Percentiles rank a stretch among this genome's conserved stretches.
Conservation (phyloP, 2,113 vertebrate genomes). For the Centropristis striata region DNA sequence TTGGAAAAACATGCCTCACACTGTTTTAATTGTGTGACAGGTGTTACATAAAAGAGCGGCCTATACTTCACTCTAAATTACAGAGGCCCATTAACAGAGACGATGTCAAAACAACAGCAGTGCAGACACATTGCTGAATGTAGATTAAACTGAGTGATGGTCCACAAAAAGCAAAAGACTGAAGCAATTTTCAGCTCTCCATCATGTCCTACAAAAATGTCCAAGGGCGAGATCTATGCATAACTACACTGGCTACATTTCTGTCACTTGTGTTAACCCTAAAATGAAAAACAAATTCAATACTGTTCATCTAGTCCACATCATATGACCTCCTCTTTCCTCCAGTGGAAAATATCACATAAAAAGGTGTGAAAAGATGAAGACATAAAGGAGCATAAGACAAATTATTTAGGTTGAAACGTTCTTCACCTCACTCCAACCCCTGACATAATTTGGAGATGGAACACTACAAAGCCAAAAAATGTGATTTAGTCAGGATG, state of each 20-base stretch:
- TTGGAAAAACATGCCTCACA: neutral
- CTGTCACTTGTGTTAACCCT: neutral
- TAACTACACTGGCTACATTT: neutral
- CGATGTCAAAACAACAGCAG: neutral
- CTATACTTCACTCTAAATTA: neutral
- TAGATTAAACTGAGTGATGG: slow-evolving; percentile 2
- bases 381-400: neutral
- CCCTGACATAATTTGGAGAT: slow-evolving; percentile 12
- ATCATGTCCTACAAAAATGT: neutral
- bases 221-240: neutral
- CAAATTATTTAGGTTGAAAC: slow-evolving; percentile 17
- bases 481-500: slow-evolving; percentile 34
- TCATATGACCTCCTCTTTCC: neutral
- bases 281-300: neutral
- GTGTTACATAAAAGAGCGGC: slow-evolving; percentile 32
- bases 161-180: neutral
- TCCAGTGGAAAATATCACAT: neutral
- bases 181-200: neutral
- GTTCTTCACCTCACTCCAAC: slow-evolving; percentile 17
- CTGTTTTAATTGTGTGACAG: slow-evolving; percentile 32
- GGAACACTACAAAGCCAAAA: slow-evolving; percentile 29
- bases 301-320: neutral
- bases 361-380: slow-evolving; percentile 9
- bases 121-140: neutral
- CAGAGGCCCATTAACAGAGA: neutral